phyloP scores from a whole-genome alignment of 2,113 vertebrate species.

The Leucoraja erinaceus region DNA sequence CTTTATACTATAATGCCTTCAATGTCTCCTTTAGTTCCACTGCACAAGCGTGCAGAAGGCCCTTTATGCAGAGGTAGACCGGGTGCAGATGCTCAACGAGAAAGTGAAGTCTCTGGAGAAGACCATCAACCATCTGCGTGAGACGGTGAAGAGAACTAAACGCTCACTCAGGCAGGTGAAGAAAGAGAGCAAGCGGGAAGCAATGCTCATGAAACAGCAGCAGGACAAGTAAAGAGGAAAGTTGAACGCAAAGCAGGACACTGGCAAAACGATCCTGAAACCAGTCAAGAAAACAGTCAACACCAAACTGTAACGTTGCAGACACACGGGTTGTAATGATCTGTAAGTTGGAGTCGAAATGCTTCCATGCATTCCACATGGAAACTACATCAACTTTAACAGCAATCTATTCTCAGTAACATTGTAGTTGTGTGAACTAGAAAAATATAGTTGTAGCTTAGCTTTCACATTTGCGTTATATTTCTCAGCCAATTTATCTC shows the following conservation, averaged over 20 bases:
- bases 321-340: background rate
- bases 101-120: constrained; percentile 68
- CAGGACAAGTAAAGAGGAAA: constrained; percentile 38
- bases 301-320: constrained; percentile 51
- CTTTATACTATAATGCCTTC: too few relatives aligned
- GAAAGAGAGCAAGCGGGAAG: constrained; percentile 58
- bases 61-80: constrained; percentile 70
- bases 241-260: constrained; percentile 58
- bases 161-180: constrained; percentile 67
- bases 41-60: constrained; percentile 71
- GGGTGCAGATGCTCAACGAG: constrained; percentile 62
- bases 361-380: background rate
- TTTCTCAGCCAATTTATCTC: too few relatives aligned
- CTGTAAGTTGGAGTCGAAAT: too few relatives aligned
- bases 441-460: too few relatives aligned
- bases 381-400: background rate
- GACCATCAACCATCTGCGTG: constrained; percentile 65
- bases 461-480: too few relatives aligned
- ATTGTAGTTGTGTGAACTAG: too few relatives aligned
- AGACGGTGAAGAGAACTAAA: constrained; percentile 72
- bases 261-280: constrained; percentile 50
- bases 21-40: constrained; percentile 55
- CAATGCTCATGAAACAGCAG: constrained; percentile 57
- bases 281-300: constrained; percentile 51
- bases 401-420: background rate